Evolutionary conservation across 2,797 vertebrate genomes (phyloP), one percentile per base, ranked within the genome.

Genomic region (Acanthopagrus latus): DNA sequence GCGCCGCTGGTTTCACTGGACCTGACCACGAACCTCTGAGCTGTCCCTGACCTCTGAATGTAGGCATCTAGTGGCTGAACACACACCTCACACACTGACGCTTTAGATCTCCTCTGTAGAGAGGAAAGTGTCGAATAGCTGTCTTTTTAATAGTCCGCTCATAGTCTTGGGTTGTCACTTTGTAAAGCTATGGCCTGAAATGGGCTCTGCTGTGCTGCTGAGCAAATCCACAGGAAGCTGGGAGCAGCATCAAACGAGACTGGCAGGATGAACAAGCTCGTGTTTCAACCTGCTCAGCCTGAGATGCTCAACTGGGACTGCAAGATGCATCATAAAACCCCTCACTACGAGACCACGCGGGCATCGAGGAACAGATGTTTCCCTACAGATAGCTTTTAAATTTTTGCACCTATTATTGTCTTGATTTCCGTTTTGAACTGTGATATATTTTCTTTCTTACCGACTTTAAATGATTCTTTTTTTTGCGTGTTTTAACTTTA

Each of bases 361-460:
- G 50, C 46, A 76, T 64, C 3, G 54, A 74, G 55, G 47, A 83
- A 29, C 71, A 78, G 29, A 71, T 71, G 47, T 57, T 81, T 65
- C 71, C 59, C 21, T 44, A 75, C 47, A 46, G 46, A 59, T 58
- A 85, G 51, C 48, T 77, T 77, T 58, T 68, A 47, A 27, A 79
- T 84, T 78, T 84, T 80, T 80, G 2, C 50, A 41, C 9, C 12
- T 48, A 29, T 71, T 46, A 8, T 57, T 64, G 38, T 65, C 56
- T 73, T 71, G 58, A 88, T 85, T 82, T 62, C 73, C 54, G 51
- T 65, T n/a, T 79, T 81, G 18, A 18, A 67, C 43, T 71, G 7
- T 70, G 41, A 84, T 63, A n/a, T 48, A 23, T 77, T 8, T 60
- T 50, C 4, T 54, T 48, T 59, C 43, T 72, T 50, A 79, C 58